Evolutionary conservation across 2,888 invertebrate genomes (phyloP), one percentile per base, ranked within the genome.

Genomic region (Andrena trimmerana): DNA sequence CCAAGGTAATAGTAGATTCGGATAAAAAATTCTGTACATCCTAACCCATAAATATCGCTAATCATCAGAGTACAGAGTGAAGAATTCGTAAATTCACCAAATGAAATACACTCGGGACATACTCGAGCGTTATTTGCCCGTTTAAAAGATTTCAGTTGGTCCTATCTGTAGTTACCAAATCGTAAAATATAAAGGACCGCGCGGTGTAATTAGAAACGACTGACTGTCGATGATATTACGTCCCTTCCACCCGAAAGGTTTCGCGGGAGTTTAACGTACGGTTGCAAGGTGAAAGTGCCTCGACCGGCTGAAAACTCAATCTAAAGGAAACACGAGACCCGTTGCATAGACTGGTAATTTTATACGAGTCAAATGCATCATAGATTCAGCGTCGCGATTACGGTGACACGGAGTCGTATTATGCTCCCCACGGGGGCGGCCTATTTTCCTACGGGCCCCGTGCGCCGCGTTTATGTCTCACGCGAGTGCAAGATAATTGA

Each of bases 401-500:
- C 75, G 50, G 75, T 65, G 83, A 79, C 84, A 71, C 79, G 48
- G 63, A 79, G 78, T 68, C 83, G 74, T 70, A 54, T 79, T 63
- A 74, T 78, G 71, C 69, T 63, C 57, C 60, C 76, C 71, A 13
- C 57, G 57, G 57, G 57, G 16, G 63, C 78, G 79, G 60, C 83
- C 74, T 71, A 71, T 83, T 83, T 57, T 83, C 70, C 68, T 67
- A 33, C 70, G 74, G 67, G 79, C 50, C 82, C 79, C 10, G 57
- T 20, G 42, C 62, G 77, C 74, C 60, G 76, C 62, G 54, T 68
- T 54, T 63, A 60, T 73, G 68, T 81, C 81, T 67, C 75, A 78
- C 83, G 83, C 73, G 71, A 84, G 73, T 72, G 78, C 77, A 81
- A 81, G 78, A 81, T 63, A 84, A 87, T 87, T 87, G 88, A 87